Percentiles rank a stretch among this genome's conserved stretches.
phyloP scores from a whole-genome alignment of 1,140 invertebrate species.

The Calliopsis andreniformis region DNA sequence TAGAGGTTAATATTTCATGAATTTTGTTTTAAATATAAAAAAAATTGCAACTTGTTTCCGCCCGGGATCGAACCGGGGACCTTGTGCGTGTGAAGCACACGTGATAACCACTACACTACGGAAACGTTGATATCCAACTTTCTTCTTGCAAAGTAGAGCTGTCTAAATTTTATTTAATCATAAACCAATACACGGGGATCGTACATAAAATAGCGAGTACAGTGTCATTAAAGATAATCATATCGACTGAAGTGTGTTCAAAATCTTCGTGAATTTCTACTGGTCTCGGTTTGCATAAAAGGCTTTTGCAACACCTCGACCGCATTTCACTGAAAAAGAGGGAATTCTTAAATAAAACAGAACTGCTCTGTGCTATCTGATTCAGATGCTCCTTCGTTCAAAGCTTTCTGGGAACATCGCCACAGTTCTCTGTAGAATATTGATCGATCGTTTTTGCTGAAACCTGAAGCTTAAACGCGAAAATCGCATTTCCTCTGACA shows the following conservation, averaged over 20 bases:
- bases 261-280: not conserved
- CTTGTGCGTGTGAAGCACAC: conserved; percentile 67
- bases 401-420: not conserved
- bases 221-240: too few species aligned
- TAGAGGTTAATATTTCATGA: too few species aligned
- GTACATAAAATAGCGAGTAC: too few species aligned
- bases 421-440: conserved; percentile 6
- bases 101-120: conserved; percentile 69
- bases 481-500: conserved; percentile 5
- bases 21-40: not conserved
- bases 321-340: conserved; percentile 10
- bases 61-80: conserved; percentile 67
- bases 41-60: conserved; percentile 57
- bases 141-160: not conserved
- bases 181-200: too few species aligned
- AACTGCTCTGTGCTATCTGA: conserved; percentile 41
- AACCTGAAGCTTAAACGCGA: not conserved
- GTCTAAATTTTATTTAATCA: not conserved
- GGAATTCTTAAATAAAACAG: conserved; percentile 33
- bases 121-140: conserved; percentile 37
- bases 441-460: conserved; percentile 16
- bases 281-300: not conserved
- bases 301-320: not conserved
- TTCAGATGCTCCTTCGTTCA: conserved; percentile 17
- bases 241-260: not conserved